A percentile compares a stretch with the other conserved stretches of the same genome.
Evolutionary conservation across 2,888 invertebrate genomes (phyloP).

Genomic region (Philonicus albiceps): DNA sequence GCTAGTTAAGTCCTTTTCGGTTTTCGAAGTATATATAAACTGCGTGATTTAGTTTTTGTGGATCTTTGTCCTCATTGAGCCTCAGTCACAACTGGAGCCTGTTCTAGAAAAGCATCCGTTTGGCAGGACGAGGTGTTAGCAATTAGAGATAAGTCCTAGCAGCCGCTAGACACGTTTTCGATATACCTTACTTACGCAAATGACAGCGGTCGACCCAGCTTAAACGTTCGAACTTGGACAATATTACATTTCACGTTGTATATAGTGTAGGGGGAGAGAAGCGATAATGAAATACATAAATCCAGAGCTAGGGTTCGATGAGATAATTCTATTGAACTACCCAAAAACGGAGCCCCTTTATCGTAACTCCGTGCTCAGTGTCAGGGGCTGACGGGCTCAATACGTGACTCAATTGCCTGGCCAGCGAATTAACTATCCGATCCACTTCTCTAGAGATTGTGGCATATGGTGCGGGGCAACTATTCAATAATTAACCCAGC

Average conservation of each 20-base stretch:
- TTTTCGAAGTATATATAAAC: background rate
- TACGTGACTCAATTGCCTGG: background rate
- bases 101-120: background rate
- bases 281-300: background rate
- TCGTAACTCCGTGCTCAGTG: background rate
- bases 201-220: constrained; percentile 10
- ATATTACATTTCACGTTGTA: background rate
- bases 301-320: background rate
- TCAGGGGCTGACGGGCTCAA: background rate
- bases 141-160: constrained; percentile 8
- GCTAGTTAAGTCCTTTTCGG: constrained; percentile 1
- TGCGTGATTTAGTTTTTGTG: constrained; percentile 34
- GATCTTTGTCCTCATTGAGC: constrained; percentile 10
- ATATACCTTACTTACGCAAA: constrained; percentile 19
- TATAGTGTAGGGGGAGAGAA: background rate
- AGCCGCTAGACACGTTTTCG: background rate
- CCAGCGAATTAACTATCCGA: background rate
- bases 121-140: constrained; percentile 6
- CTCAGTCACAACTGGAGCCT: background rate
- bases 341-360: background rate
- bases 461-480: background rate
- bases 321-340: background rate
- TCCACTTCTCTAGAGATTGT: background rate
- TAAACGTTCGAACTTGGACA: background rate
- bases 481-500: background rate